Evolutionary conservation across 2,113 vertebrate species (phyloP).

Genomic region (Azemiops feae): DNA sequence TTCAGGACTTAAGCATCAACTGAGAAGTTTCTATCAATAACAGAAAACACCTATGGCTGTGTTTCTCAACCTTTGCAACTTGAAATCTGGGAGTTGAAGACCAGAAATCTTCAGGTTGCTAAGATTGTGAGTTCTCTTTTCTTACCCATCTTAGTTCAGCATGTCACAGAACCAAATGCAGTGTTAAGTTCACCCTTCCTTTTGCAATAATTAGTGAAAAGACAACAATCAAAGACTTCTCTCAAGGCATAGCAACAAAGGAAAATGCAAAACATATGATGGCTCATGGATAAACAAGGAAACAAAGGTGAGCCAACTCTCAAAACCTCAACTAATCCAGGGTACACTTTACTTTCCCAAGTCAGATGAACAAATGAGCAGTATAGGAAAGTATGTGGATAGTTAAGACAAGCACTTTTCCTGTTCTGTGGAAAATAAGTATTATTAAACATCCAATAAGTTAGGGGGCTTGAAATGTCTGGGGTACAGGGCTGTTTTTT

Average conservation of each 20-base stretch:
- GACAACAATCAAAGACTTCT: background rate
- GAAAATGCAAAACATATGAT: background rate
- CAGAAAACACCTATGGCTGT: background rate
- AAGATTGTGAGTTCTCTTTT: background rate
- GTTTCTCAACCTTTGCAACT: background rate
- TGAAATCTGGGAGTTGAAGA: background rate
- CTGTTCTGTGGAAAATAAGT: background rate
- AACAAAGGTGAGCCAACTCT: background rate
- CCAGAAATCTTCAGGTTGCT: background rate
- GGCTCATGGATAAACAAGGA: background rate
- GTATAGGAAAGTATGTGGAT: background rate
- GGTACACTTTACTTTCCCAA: background rate
- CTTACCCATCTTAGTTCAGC: background rate
- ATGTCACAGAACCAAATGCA: background rate
- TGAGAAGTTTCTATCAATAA: background rate
- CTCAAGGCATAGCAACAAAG: background rate
- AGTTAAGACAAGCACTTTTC: background rate
- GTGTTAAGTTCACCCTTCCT: background rate
- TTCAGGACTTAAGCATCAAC: background rate
- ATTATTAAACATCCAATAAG: background rate
- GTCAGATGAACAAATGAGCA: background rate
- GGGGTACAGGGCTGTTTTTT: background rate
- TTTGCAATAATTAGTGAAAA: background rate
- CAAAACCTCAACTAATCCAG: background rate
- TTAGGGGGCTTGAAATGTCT: background rate